Percentiles rank a stretch among this genome's conserved stretches.
Evolutionary conservation across 2,888 invertebrate species (phyloP).

Genomic region (Dynastes maya): DNA sequence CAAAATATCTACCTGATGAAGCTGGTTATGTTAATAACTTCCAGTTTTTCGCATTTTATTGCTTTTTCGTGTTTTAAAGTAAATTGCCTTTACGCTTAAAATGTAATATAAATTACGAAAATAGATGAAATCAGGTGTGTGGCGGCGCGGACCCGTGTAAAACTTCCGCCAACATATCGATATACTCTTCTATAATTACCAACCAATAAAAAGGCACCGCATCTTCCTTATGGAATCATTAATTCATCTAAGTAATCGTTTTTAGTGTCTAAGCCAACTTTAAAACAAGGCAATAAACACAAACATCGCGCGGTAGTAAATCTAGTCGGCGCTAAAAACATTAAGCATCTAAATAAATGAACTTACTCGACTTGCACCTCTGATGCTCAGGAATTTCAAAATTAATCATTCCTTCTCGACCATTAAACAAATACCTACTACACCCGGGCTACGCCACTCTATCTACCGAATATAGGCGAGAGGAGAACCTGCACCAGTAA

Average conservation of each 20-base stretch:
- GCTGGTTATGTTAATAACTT: not conserved
- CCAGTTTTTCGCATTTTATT: constrained; percentile 13
- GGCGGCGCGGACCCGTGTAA: not conserved
- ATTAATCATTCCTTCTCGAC: constrained; percentile 44
- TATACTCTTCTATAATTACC: constrained; percentile 36
- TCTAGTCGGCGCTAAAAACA: constrained; percentile 45
- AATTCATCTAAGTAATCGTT: constrained; percentile 42
- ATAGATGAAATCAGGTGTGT: constrained; percentile 14
- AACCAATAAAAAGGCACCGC: constrained; percentile 21
- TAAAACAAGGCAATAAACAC: constrained; percentile 45
- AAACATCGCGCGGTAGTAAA: constrained; percentile 41
- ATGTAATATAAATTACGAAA: constrained; percentile 18
- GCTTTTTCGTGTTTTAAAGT: constrained; percentile 17
- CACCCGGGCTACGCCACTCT: not conserved
- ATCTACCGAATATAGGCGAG: not conserved
- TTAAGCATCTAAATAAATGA: constrained; percentile 46
- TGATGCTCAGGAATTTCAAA: constrained; percentile 35
- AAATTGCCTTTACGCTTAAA: constrained; percentile 9
- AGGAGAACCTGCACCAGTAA: constrained; percentile 13
- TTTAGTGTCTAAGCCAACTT: constrained; percentile 32
- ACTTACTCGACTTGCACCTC: constrained; percentile 39
- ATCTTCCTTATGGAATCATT: constrained; percentile 22
- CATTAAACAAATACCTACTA: constrained; percentile 34
- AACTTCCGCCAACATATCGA: constrained; percentile 24
- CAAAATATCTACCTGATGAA: not conserved